Evolutionary conservation across 1,140 invertebrate genomes (phyloP).

Genomic region (Coptotermes formosanus): DNA sequence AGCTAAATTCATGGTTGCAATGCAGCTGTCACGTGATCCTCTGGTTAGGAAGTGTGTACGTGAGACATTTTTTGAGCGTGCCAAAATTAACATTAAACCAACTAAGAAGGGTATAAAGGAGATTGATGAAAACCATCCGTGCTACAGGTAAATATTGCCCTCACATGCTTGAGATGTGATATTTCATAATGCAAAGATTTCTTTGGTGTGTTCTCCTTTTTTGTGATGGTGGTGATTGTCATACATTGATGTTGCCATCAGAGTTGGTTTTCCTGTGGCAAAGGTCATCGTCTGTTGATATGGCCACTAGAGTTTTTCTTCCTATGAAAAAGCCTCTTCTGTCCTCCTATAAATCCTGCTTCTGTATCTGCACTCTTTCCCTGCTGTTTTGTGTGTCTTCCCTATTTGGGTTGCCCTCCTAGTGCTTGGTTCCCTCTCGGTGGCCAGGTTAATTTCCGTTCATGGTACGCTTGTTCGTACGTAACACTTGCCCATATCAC

Average conservation of each 20-base stretch:
- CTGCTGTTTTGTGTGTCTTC: neutral
- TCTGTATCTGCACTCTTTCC: neutral
- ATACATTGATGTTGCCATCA: neutral
- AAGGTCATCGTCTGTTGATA: neutral
- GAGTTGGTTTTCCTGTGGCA: too few species aligned
- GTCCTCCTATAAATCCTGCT: neutral
- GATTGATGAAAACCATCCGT: conserved; percentile 90
- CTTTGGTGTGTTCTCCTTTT: neutral
- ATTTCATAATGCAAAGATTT: neutral
- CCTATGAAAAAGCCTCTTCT: neutral
- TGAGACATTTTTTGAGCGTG: conserved; percentile 88
- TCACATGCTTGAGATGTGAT: neutral
- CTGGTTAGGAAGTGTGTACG: conserved; percentile 81
- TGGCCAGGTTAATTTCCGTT: too few species aligned
- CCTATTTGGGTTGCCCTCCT: neutral
- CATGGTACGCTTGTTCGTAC: too few species aligned
- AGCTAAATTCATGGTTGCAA: conserved; percentile 90
- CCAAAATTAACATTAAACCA: conserved; percentile 77
- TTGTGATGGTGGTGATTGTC: neutral
- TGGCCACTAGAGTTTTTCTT: neutral
- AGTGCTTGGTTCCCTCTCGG: too few species aligned
- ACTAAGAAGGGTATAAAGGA: conserved; percentile 91
- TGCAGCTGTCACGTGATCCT: conserved; percentile 90
- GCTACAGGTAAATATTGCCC: conserved; percentile 57
- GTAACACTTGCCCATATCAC: too few species aligned